Percentiles rank a stretch among this genome's conserved stretches.
These are phyloP conservation scores for Luidia sarsii DNA, from an alignment of 53 echinoderm and acorn worm genomes.

Conservation along the genomic window DNA sequence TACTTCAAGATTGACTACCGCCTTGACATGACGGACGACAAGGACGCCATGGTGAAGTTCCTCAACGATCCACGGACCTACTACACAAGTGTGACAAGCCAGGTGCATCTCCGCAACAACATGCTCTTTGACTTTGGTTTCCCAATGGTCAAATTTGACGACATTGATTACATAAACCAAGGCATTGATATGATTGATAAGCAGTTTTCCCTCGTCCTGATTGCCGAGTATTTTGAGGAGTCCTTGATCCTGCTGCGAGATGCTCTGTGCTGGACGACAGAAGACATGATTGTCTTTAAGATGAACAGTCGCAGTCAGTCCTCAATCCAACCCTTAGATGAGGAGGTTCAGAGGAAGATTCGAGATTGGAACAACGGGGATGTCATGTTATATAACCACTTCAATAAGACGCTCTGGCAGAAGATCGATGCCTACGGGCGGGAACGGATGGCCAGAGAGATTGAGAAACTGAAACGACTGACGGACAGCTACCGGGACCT, in stretches of 20 bases:
- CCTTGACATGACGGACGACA: constrained; percentile 71
- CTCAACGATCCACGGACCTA: constrained; percentile 55
- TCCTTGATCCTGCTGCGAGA: constrained; percentile 79
- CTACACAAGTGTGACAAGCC: constrained; percentile 53
- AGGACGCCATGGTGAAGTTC: constrained; percentile 77
- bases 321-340: constrained; percentile 62
- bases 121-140: constrained; percentile 97
- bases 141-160: constrained; percentile 59
- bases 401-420: constrained; percentile 83
- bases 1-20: constrained; percentile 92
- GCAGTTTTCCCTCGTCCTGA: constrained; percentile 80
- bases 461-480: constrained; percentile 50
- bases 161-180: constrained; percentile 55
- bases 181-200: constrained; percentile 81
- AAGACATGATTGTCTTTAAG: constrained; percentile 84
- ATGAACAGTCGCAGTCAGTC: constrained; percentile 82
- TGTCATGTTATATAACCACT: constrained; percentile 80
- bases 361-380: constrained; percentile 89
- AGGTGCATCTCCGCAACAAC: constrained; percentile 80
- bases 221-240: constrained; percentile 99
- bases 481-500: constrained; percentile 62
- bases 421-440: constrained; percentile 75
- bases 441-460: constrained; percentile 79
- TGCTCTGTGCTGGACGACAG: constrained; percentile 82
- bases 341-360: constrained; percentile 54